phyloP scores from a whole-genome alignment of 2,113 vertebrate genomes.

The Blennius ocellaris region DNA sequence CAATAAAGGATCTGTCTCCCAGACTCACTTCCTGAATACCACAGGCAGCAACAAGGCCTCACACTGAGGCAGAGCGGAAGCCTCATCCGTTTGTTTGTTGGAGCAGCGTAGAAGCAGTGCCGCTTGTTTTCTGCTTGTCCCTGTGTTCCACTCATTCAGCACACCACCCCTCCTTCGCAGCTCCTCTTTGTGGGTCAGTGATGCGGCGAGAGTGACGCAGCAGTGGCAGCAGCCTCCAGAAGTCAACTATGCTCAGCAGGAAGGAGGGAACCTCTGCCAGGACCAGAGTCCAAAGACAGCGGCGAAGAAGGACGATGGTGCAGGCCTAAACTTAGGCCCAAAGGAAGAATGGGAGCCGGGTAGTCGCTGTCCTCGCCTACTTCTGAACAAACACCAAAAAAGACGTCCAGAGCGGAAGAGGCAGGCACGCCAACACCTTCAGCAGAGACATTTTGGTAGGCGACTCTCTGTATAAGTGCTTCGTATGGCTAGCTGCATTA shows the following conservation, averaged over 20 bases:
- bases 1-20: conserved; percentile 77
- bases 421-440: conserved; percentile 55
- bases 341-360: conserved; percentile 44
- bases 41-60: conserved; percentile 60
- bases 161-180: conserved; percentile 67
- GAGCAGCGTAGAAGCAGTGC: conserved; percentile 35
- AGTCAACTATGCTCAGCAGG: conserved; percentile 63
- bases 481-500: conserved; percentile 37
- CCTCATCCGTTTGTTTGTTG: conserved; percentile 61
- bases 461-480: conserved; percentile 57
- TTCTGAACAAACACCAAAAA: conserved; percentile 56
- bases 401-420: conserved; percentile 53
- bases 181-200: conserved; percentile 75
- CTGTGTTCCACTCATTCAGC: conserved; percentile 58
- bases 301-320: conserved; percentile 47
- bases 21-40: conserved; percentile 78
- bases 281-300: conserved; percentile 44
- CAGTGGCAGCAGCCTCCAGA: conserved; percentile 68
- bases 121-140: conserved; percentile 68
- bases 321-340: conserved; percentile 44
- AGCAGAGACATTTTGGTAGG: conserved; percentile 64
- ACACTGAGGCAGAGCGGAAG: conserved; percentile 54
- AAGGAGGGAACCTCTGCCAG: conserved; percentile 59
- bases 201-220: conserved; percentile 79
- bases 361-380: conserved; percentile 42